Evolutionary conservation across 23 tunicate genomes (phyloP), one percentile per base, ranked within the genome.

Genomic region (Halocynthia roretzi): DNA sequence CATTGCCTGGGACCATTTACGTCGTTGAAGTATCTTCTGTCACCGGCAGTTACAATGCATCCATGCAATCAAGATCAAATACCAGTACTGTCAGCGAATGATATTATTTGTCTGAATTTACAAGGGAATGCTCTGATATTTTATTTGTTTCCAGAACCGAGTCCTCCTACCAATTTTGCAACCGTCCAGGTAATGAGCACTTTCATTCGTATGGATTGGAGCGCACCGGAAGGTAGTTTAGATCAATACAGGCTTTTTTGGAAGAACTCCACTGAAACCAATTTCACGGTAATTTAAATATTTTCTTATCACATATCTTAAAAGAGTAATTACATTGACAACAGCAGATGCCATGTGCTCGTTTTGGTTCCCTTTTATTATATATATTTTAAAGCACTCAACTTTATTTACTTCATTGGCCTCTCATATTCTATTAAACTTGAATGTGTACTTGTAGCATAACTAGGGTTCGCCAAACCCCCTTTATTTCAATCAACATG

Each of bases 1-100:
- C 56, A 8, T 9, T 19, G 55, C 62, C 78, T 8, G 78, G 78
- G 10, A 74, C 78, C 15, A 74, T 12, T 53, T 74, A 74, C 40
- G 19, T 21, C 17, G 7, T 74, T 20, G 56, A 19, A 18, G 19
- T 74, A 12, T 14, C 2, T 64, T 14, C 63, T 7, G 56, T 74
- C 78, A 74, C 64, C 21, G 78, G 62, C 21, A 53, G 11, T 52
- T 54, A 14, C 14, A 74, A 53, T 10, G 62, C 21, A 8, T 52
- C 22, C 19, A 31, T 48, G 14, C 31, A 53, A 14, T 14, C 9
- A 8, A 15, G 60, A 74, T 12, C 19, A 8, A 74, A 54, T n/a
- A 74, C 78, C 20, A 54, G 78, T 74, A 53, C 44, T 31, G 44
- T 31, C 44, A 31, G 44, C 44, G 44, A 31, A 31, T 4, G 4